Conservation (phyloP, 2,888 invertebrate genomes). For the Euclidia mi region DNA sequence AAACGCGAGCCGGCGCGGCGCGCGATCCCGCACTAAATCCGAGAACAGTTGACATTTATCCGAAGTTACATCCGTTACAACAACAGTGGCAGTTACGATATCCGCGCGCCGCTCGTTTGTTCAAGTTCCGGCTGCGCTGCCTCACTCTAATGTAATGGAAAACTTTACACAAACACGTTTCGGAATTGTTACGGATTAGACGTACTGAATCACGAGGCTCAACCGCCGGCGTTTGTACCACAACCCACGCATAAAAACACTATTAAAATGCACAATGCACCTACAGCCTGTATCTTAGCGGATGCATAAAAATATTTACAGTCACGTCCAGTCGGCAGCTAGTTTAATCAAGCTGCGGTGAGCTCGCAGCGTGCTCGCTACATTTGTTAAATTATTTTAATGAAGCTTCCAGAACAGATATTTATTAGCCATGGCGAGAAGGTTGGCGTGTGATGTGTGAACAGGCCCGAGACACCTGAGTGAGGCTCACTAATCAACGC, state of each 20-base stretch:
- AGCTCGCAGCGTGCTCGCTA: constrained; percentile 57
- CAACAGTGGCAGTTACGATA: constrained; percentile 86
- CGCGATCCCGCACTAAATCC: constrained; percentile 86
- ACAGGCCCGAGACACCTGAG: constrained; percentile 50
- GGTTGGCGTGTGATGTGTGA: constrained; percentile 47
- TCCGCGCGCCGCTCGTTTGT: constrained; percentile 84
- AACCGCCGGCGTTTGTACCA: too few relatives aligned
- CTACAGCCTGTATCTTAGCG: constrained; percentile 55
- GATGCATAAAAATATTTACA: constrained; percentile 64
- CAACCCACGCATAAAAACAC: constrained; percentile 67
- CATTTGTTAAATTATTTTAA: constrained; percentile 63
- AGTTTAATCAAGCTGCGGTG: constrained; percentile 59
- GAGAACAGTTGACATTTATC: constrained; percentile 87
- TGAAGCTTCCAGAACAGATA: constrained; percentile 54
- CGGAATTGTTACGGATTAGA: constrained; percentile 73
- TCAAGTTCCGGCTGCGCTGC: constrained; percentile 76
- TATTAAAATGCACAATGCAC: constrained; percentile 80
- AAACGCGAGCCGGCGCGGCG: constrained; percentile 76
- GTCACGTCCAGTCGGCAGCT: constrained; percentile 44
- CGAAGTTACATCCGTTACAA: constrained; percentile 89
- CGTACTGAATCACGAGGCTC: constrained; percentile 55
- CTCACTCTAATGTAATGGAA: constrained; percentile 81
- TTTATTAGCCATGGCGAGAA: constrained; percentile 59
- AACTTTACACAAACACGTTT: constrained; percentile 82
- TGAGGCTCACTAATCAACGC: constrained; percentile 61